Conservation (phyloP, 2,113 vertebrate species). For the Oreotragus oreotragus region DNA sequence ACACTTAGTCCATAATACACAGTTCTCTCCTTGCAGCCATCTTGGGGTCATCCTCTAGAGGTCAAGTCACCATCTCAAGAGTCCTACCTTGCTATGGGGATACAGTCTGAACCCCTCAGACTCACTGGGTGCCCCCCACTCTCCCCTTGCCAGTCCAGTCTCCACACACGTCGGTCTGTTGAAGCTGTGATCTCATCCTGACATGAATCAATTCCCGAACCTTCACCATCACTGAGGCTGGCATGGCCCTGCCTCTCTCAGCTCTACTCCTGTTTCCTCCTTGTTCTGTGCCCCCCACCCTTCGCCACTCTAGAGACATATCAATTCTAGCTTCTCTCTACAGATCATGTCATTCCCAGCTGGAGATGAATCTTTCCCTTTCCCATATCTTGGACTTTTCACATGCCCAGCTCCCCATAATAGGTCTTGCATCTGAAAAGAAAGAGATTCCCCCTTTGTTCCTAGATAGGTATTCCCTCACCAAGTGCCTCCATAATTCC, state of each 20-base stretch:
- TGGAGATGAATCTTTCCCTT: background rate
- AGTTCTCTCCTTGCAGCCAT: background rate
- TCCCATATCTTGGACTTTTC: background rate
- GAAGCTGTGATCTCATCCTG: background rate
- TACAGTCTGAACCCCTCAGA: background rate
- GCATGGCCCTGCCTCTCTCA: background rate
- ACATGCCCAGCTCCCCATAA: background rate
- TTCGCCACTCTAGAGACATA: accelerated
- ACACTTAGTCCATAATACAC: background rate
- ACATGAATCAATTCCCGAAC: accelerated
- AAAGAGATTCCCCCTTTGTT: background rate
- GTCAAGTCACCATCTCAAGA: background rate
- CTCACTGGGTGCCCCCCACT: background rate
- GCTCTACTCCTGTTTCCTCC: background rate
- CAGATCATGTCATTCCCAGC: background rate
- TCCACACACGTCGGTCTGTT: background rate
- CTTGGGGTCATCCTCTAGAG: background rate
- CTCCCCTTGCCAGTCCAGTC: background rate
- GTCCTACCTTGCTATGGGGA: background rate
- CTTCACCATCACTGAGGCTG: background rate
- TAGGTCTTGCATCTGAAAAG: background rate
- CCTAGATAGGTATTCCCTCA: background rate
- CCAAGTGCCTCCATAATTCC: background rate
- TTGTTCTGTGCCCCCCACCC: background rate
- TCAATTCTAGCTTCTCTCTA: background rate